phyloP scores from a whole-genome alignment of 53 echinoderm and acorn worm genomes.

The Paelopatides confundens region DNA sequence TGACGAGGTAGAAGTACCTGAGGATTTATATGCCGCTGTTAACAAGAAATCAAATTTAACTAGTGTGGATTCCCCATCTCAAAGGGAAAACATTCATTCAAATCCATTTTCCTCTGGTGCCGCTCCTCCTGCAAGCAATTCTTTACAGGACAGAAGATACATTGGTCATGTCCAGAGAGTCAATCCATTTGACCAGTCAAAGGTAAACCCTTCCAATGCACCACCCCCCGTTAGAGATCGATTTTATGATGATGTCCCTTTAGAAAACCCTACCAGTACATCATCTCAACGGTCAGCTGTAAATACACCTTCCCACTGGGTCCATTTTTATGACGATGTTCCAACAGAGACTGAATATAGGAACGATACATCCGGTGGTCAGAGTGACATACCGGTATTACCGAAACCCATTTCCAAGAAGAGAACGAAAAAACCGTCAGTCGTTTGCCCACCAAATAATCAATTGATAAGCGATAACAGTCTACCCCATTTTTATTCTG shows the following conservation, averaged over 20 bases:
- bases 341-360: slow-evolving; percentile 54
- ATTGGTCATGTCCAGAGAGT: not conserved
- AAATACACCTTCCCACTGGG: slow-evolving; percentile 65
- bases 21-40: slow-evolving; percentile 8
- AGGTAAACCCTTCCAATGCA: not conserved
- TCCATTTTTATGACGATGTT: slow-evolving; percentile 92
- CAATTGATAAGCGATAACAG: slow-evolving; percentile 3
- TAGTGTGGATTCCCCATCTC: too few species aligned
- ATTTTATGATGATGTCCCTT: slow-evolving; percentile 11
- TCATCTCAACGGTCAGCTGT: not conserved
- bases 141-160: not conserved
- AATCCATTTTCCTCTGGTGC: slow-evolving; percentile 33
- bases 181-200: slow-evolving; percentile 20
- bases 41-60: not conserved
- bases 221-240: not conserved
- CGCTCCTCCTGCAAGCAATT: not conserved
- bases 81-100: not conserved
- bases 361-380: not conserved
- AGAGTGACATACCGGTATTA: slow-evolving; percentile 13
- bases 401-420: slow-evolving; percentile 43
- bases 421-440: slow-evolving; percentile 25
- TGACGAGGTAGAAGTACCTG: slow-evolving; percentile 32
- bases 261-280: not conserved
- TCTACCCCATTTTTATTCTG: slow-evolving; percentile 22
- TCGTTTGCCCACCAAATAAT: slow-evolving; percentile 33